A percentile compares a stretch with the other conserved stretches of the same genome.
phyloP scores from a whole-genome alignment of 2,888 invertebrate genomes.

The Sthenelais limicola region DNA sequence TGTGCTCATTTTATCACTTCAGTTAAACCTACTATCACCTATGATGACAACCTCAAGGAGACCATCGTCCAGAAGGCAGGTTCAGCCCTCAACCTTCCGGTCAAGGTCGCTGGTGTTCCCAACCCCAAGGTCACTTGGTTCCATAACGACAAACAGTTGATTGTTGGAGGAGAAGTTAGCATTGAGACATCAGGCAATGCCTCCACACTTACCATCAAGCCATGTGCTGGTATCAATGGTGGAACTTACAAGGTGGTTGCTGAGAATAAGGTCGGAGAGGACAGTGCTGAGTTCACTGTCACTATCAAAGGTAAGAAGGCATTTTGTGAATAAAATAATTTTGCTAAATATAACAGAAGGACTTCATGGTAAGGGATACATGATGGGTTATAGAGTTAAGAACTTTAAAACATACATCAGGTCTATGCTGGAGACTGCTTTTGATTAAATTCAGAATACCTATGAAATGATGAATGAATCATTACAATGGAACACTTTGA shows the following conservation, averaged over 20 bases:
- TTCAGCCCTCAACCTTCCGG: slow-evolving; percentile 62
- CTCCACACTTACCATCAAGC: slow-evolving; percentile 52
- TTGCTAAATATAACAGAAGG: too few species aligned
- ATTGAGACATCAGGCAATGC: slow-evolving; percentile 42
- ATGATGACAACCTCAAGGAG: slow-evolving; percentile 43
- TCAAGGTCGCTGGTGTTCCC: slow-evolving; percentile 68
- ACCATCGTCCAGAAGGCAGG: slow-evolving; percentile 57
- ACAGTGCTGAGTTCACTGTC: slow-evolving; percentile 43
- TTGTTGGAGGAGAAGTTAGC: slow-evolving; percentile 9
- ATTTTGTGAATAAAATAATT: too few species aligned
- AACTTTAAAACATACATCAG: too few species aligned
- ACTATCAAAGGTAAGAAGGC: slow-evolving; percentile 41
- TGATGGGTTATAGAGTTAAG: too few species aligned
- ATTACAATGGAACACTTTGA: too few species aligned
- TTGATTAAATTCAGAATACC: too few species aligned
- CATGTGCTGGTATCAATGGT: slow-evolving; percentile 64
- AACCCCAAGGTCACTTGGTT: slow-evolving; percentile 66
- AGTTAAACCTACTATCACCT: slow-evolving; percentile 47
- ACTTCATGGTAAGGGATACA: too few species aligned
- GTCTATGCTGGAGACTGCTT: too few species aligned
- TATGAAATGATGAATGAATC: too few species aligned
- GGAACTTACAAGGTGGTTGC: slow-evolving; percentile 45
- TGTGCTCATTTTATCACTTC: too few species aligned
- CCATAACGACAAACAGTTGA: slow-evolving; percentile 33
- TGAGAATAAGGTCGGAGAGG: slow-evolving; percentile 49